Conservation (phyloP, 2,888 invertebrate species). For the Caradrina kadenii region DNA sequence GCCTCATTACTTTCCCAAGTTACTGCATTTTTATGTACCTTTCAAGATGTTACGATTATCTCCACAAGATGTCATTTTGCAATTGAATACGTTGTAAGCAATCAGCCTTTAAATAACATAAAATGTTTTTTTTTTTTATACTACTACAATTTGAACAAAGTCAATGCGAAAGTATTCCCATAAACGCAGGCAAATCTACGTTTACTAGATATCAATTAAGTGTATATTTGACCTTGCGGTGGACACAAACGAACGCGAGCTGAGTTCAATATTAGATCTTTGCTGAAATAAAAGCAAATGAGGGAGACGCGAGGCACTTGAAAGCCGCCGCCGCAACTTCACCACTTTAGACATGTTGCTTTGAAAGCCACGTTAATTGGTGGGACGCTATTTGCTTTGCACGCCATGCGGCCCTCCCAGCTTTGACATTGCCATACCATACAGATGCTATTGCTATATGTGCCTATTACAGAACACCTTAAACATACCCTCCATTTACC, state of each 20-base stretch:
- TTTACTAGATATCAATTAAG: constrained; percentile 54
- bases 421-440: constrained; percentile 58
- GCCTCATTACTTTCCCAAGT: constrained; percentile 6
- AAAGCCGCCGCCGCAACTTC: constrained; percentile 80
- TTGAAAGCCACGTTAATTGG: constrained; percentile 85
- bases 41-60: not conserved
- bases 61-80: constrained; percentile 1
- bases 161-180: constrained; percentile 30
- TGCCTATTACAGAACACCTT: constrained; percentile 33
- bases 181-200: constrained; percentile 17
- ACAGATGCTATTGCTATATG: constrained; percentile 42
- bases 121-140: constrained; percentile 3
- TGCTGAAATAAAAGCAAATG: constrained; percentile 79
- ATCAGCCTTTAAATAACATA: not conserved
- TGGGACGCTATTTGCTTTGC: constrained; percentile 77
- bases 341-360: constrained; percentile 76
- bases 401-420: constrained; percentile 65
- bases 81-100: not conserved
- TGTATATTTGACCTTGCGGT: constrained; percentile 61
- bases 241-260: constrained; percentile 53
- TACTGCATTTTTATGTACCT: constrained; percentile 3
- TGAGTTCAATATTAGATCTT: constrained; percentile 74
- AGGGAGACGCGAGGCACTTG: constrained; percentile 71
- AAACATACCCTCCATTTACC: constrained; percentile 29
- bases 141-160: constrained; percentile 9